phyloP scores from a whole-genome alignment of 2,797 vertebrate species.

The Hybognathus amarus region DNA sequence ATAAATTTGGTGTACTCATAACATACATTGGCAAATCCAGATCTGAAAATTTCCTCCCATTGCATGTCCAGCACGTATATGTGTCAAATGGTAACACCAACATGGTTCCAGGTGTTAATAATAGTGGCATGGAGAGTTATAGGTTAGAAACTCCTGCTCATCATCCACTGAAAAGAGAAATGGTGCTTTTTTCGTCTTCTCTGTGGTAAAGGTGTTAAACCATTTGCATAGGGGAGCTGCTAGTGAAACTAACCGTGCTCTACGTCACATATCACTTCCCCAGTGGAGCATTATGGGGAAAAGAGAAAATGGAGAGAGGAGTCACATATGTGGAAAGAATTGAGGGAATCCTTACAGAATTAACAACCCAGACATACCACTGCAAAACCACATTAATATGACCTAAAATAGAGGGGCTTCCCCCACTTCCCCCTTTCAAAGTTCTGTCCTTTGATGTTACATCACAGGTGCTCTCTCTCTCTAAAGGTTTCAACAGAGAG shows the following conservation, averaged over 20 bases:
- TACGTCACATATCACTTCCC: conserved; percentile 20
- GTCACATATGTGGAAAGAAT: background rate
- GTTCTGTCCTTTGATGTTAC: conserved; percentile 13
- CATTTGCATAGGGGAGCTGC: conserved; percentile 33
- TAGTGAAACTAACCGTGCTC: conserved; percentile 28
- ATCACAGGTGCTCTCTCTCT: conserved; percentile 16
- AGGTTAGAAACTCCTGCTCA: background rate
- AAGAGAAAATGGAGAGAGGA: conserved; percentile 26
- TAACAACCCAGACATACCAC: background rate
- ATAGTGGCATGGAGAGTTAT: background rate
- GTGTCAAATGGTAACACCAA: background rate
- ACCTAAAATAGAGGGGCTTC: conserved; percentile 41
- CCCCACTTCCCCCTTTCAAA: conserved; percentile 9
- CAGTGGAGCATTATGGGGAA: conserved; percentile 22
- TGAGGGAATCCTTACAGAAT: conserved; percentile 42
- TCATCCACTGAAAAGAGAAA: conserved; percentile 35
- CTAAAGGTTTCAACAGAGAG: background rate
- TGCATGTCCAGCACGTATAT: background rate
- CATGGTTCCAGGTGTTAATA: background rate
- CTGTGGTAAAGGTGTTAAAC: conserved; percentile 21
- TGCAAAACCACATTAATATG: conserved; percentile 46
- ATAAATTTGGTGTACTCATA: background rate
- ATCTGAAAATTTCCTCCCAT: background rate
- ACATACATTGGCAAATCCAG: background rate
- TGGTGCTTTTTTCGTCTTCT: conserved; percentile 20